Base-by-base conservation (phyloP, 2,797 vertebrate species). In the Brachyrhaphis roseni region DNA sequence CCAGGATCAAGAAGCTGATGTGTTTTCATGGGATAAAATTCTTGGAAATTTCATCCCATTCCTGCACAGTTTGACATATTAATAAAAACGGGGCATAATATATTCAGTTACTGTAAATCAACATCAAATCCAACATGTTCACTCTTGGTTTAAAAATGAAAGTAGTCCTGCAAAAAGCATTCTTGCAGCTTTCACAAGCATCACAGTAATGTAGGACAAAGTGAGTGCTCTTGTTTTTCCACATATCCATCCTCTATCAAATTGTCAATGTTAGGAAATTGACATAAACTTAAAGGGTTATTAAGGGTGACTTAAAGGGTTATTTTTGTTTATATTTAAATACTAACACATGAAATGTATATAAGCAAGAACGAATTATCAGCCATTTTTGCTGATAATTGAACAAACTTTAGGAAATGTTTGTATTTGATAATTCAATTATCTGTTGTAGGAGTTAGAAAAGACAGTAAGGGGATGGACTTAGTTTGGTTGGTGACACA, bases 181-280 rank as follows among this genome's bases (percentile, higher is more conserved):
- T 18, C 59, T 39, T 11, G 34, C 62, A 66, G 18, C 62, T 20
- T 20, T 36, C 16, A 10, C 34, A 36, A 31, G 18, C 31, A 10
- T 71, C 4, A 75, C 36, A 11, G 41, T 0, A 18, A 8, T 0
- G 10, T 26, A 23, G 23, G 49, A 72, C 51, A 64, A 84, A 90
- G 90, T 90, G 88, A 88, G 80, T 64, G 10, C 76, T 91, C 87
- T 3, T 3, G 0, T 0, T 0, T 70, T 62, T 57, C 20, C 20
- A 36, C 3, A 36, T 49, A 6, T 31, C 10, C 36, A 8, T 62
- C 16, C 41, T 66, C 31, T 47, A 71, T 68, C 82, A 20, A 39
- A 36, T 36, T 8, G 34, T 36, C 36, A 36, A 8, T 6, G 31
- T 62, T 34, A 18, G 28, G 7, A 62, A 34, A 75, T 10, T 26